Conservation (phyloP, 2,113 vertebrate genomes). For the Corythornis vintsioides region DNA sequence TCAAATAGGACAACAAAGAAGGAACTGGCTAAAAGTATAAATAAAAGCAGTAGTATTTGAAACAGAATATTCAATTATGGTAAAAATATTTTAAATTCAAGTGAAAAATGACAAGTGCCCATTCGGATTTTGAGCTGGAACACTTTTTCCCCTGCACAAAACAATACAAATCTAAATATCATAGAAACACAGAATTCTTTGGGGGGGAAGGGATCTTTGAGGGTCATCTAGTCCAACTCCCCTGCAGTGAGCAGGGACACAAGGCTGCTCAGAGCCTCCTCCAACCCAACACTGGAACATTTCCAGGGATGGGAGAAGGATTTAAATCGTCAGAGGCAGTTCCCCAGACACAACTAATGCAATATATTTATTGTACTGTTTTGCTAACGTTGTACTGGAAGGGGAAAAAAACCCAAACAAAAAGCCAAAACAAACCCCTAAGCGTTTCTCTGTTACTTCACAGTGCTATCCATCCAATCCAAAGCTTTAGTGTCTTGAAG, state of each 20-base stretch:
- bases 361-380: not conserved
- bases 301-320: not conserved
- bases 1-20: not conserved
- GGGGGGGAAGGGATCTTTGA: not conserved
- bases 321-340: not conserved
- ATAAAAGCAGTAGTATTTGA: not conserved
- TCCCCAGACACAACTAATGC: not conserved
- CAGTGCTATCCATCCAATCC: not conserved
- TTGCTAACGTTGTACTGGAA: not conserved
- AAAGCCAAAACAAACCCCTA: not conserved
- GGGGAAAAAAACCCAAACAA: not conserved
- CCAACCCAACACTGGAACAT: not conserved
- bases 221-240: not conserved
- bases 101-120: not conserved
- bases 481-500: not conserved
- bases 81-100: not conserved
- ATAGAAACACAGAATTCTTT: not conserved
- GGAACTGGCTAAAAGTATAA: not conserved
- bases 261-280: not conserved
- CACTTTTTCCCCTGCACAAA: not conserved
- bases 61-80: not conserved
- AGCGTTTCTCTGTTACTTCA: not conserved
- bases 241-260: fast-evolving
- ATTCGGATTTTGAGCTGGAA: not conserved
- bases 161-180: not conserved